Percentiles rank a stretch among this genome's conserved stretches.
Evolutionary conservation across 2,888 invertebrate genomes (phyloP).

Genomic region (Serrognathus titanus): DNA sequence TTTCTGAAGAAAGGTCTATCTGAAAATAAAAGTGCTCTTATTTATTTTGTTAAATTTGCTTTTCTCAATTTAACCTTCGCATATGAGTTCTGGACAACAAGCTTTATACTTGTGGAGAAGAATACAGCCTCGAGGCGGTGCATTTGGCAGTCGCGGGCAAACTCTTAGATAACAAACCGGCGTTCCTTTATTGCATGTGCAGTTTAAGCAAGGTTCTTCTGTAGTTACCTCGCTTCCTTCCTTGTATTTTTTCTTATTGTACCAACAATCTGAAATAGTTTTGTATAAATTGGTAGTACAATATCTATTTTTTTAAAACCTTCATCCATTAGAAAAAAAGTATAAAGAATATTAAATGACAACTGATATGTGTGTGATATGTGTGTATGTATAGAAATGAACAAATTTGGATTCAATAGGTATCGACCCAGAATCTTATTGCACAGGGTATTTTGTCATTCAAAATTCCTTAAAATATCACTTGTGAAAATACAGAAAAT

Average conservation of each 20-base stretch:
- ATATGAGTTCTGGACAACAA: conserved; percentile 78
- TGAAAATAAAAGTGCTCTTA: conserved; percentile 1
- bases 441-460: too few relatives aligned
- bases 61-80: conserved; percentile 55
- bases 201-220: conserved; percentile 73
- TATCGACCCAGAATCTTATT: too few relatives aligned
- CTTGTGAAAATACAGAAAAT: too few relatives aligned
- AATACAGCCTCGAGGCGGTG: conserved; percentile 71
- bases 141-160: conserved; percentile 71
- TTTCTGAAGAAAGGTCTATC: conserved; percentile 7
- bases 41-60: not conserved
- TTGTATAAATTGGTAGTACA: too few relatives aligned
- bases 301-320: too few relatives aligned
- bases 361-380: too few relatives aligned
- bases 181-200: conserved; percentile 69
- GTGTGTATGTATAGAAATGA: too few relatives aligned
- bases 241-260: conserved; percentile 65
- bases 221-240: conserved; percentile 66
- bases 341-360: too few relatives aligned
- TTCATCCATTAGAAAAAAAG: not conserved
- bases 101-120: conserved; percentile 63
- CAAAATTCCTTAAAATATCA: too few relatives aligned
- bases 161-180: conserved; percentile 74
- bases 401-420: too few relatives aligned
- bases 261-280: conserved; percentile 63